Evolutionary conservation across 2,888 invertebrate species (phyloP), one percentile per base, ranked within the genome.

Genomic region (Meta bourneti): DNA sequence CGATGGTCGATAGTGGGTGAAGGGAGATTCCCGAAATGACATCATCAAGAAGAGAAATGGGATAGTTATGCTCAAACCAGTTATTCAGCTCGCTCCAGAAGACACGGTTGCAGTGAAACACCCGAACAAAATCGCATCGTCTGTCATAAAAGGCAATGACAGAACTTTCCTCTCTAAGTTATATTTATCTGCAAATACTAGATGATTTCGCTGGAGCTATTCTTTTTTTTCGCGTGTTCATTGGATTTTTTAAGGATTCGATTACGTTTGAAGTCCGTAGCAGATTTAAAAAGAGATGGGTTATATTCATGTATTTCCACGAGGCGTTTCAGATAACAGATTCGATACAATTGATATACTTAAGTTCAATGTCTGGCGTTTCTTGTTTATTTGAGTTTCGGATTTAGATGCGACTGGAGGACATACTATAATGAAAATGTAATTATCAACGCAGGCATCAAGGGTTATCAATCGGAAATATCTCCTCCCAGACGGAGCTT

Each of bases 1-100:
- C 54, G 69, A 81, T 49, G 34, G 80, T 71, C 72, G 11, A 72
- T 9, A 34, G 61, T 49, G 78, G 34, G 61, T 71, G 71, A 72
- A 51, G 61, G 52, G 82, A 69, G 51, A 48, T 69, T n/a, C 61
- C 61, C 48, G 74, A 85, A 90, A 90, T 90, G 90, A 85, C 90
- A 90, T 90, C 85, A 90, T 86, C 85, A 81, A 81, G 69, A 81
- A 75, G 90, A 90, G 85, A 80, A 90, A 90, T 90, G 90, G 90
- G 90, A 86, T 90, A 90, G 90, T 90, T 90, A 90, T 90, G 90
- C 90, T 85, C 85, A 90, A 90, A 90, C 80, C 90, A 90, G 90
- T 90, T 90, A 85, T 90, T 90, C 90, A 75, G 81, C 54, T 52
- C 51, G 85, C 80, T 80, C 74, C 79, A 51, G 80, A 79, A 81